A percentile compares a stretch with the other conserved stretches of the same genome.
phyloP scores from a whole-genome alignment of 1,140 invertebrate genomes.

The Trigoniulus corallinus region DNA sequence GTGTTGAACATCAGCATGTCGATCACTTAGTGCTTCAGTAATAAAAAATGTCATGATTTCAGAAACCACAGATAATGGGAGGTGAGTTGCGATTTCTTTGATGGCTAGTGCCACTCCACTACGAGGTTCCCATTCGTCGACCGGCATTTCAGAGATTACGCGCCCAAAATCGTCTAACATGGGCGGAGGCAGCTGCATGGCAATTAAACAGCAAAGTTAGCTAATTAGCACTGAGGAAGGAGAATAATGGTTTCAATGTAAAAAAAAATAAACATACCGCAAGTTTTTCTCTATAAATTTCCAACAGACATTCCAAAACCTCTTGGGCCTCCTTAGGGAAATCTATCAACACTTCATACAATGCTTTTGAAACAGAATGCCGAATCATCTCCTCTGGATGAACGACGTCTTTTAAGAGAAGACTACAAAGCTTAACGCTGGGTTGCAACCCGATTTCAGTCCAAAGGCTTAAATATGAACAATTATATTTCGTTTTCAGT shows the following conservation, averaged over 20 bases:
- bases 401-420: constrained; percentile 52
- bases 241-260: neutral
- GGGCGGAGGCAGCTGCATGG: constrained; percentile 55
- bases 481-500: neutral
- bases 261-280: constrained; percentile 29
- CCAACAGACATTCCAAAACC: constrained; percentile 45
- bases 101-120: constrained; percentile 72
- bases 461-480: constrained; percentile 37
- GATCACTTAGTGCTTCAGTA: constrained; percentile 65
- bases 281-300: constrained; percentile 59
- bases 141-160: constrained; percentile 52
- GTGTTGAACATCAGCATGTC: constrained; percentile 58
- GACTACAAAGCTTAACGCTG: constrained; percentile 29
- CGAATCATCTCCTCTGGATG: constrained; percentile 63
- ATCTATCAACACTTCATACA: constrained; percentile 45
- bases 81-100: constrained; percentile 47
- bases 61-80: constrained; percentile 47
- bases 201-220: neutral
- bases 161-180: constrained; percentile 82
- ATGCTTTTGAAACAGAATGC: constrained; percentile 51
- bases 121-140: constrained; percentile 75
- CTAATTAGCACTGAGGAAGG: no score
- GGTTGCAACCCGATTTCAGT: constrained; percentile 34
- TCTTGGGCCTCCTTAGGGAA: constrained; percentile 34
- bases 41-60: constrained; percentile 63